Base-by-base conservation (phyloP, 2,797 vertebrate genomes). In the Tympanoctomys barrerae region DNA sequence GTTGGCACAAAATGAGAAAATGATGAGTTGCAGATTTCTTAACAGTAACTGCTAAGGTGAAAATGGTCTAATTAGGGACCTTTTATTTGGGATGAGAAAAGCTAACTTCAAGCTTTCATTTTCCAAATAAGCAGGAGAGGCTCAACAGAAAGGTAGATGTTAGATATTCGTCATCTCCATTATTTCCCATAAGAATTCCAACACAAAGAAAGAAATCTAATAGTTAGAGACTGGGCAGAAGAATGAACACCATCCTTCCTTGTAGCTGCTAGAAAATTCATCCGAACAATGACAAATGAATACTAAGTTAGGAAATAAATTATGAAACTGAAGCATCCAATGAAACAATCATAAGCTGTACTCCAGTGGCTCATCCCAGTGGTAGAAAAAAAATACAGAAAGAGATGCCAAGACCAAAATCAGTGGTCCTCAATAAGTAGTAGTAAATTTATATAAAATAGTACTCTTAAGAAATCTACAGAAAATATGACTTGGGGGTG, bases 401-500 rank as follows among this genome's bases (percentile, higher is more conserved):
- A 39, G 14, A 19, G 31, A 79, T 10, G 36, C 59, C 87, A 86
- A 59, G 26, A 79, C 87, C 61, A 82, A 71, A 82, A 73, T 85
- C 61, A 91, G 78, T 12, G 92, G 24, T 4, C 77, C 33, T 28
- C 36, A 73, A 46, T 19, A 73, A 78, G 28, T 36, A 91, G 39
- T 94, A 88, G 59, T 10, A 94, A 90, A 94, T 64, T 62, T 81
- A 73, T 78, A 73, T 62, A 46, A 86, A 90, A 82, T 28, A 9
- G 64, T 62, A 54, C 5, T 81, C 77, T 82, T 78, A 54, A 61
- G 59, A 46, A 78, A 49, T 85, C 24, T 42, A 66, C 83, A 79
- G 26, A 36, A 19, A 89, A 87, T 36, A 36, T 49, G 18, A 24
- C 68, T 84, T 73, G 39, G 88, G 39, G 46, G 19, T 66, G 64